Evolutionary conservation across 35 echinoderm and acorn worm genomes (phyloP), one percentile per base, ranked within the genome.

Genomic region (Strongylocentrotus purpuratus): DNA sequence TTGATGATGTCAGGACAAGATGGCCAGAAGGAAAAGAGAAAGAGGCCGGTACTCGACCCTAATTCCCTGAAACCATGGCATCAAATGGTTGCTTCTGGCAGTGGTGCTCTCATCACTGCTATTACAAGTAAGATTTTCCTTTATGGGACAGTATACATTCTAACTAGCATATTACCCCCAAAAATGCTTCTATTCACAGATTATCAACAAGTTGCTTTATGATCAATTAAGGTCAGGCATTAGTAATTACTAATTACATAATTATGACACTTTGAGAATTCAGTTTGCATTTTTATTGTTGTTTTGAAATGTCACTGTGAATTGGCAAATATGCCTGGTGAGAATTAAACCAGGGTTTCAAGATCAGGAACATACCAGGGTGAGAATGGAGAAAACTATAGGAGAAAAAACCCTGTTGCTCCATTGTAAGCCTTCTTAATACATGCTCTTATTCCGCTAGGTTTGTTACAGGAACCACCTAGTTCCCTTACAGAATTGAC

Each of bases 21-120:
- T 91, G 46, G 46, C 9, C 22, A 20, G 46, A 35, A 46, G 88
- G 88, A 46, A 48, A 32, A 41, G 46, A 14, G 33, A 91, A 91
- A 18, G 33, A 91, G 28, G 3, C 5, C 92, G 11, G 46, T 20
- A 33, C 35, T 9, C n/a, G 9, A 92, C 12, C 48, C 88, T 17
- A 47, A 46, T 94, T 7, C 61, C 5, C 41, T 96, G 7, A 98
- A 96, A 85, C 94, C 96, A 50, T 97, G 96, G 94, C 97, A 98
- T 31, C 97, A 98, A 52, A 97, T 98, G 46, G 25, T 98, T 25
- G 95, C 97, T 2, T 98, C 97, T 31, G 96, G 97, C 25, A 97
- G 95, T 14, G 97, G 97, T 15, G 97, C 96, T 46, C 86, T 98
- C 70, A 48, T 98, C 31, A 98, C 97, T 70, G 85, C 96, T 28